These are phyloP conservation scores for Acromyrmex charruanus DNA, from an alignment of 1,140 invertebrate genomes.

Conservation along the genomic window DNA sequence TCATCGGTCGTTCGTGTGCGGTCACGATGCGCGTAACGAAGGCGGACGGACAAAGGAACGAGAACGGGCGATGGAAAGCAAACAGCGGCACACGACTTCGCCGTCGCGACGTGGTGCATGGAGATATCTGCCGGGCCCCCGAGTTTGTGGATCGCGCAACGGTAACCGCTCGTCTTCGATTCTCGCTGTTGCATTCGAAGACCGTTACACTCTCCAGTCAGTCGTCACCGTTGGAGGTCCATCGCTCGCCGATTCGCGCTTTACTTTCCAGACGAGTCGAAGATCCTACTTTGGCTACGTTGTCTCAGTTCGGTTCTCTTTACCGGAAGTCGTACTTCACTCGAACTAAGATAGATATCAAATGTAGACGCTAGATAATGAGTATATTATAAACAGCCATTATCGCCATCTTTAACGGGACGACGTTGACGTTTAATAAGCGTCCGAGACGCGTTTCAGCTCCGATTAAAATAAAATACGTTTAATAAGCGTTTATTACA, in stretches of 20 bases:
- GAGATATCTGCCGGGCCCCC: constrained; percentile 74
- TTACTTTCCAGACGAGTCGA: constrained; percentile 50
- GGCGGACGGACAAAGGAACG: constrained; percentile 36
- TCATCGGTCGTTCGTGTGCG: constrained; percentile 33
- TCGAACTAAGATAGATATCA: not conserved
- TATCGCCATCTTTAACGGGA: constrained; percentile 34
- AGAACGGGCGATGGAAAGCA: constrained; percentile 30
- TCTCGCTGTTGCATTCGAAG: constrained; percentile 78
- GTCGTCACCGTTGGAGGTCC: constrained; percentile 67
- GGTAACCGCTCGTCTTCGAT: constrained; percentile 80
- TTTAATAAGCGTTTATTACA: not conserved
- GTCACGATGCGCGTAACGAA: constrained; percentile 40
- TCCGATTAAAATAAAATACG: not conserved
- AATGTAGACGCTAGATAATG: not conserved
- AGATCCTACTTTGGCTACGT: not conserved
- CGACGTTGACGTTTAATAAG: constrained; percentile 9
- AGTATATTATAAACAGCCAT: constrained; percentile 21
- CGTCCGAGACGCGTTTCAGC: constrained; percentile 1
- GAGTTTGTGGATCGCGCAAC: constrained; percentile 85
- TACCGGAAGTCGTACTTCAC: not conserved
- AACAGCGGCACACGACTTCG: constrained; percentile 68
- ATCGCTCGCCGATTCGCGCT: constrained; percentile 40
- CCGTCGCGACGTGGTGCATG: constrained; percentile 57
- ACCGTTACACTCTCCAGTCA: constrained; percentile 84
- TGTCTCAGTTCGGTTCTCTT: not conserved